phyloP scores from a whole-genome alignment of 2,113 vertebrate genomes.

The Ahaetulla prasina region DNA sequence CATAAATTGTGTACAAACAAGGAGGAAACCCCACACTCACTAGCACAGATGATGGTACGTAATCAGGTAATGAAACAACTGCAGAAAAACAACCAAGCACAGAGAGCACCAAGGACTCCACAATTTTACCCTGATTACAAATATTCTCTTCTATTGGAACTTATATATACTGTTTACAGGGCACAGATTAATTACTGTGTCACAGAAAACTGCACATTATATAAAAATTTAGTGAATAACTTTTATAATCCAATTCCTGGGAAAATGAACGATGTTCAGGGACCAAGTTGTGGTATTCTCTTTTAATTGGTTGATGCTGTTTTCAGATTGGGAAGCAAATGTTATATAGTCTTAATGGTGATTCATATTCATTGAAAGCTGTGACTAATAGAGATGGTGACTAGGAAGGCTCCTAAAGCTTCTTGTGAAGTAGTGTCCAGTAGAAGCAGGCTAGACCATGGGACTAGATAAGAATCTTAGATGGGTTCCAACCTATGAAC shows the following conservation, averaged over 20 bases:
- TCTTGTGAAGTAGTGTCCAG: neutral
- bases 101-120: neutral
- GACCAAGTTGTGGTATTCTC: neutral
- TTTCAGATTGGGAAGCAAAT: neutral
- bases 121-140: neutral
- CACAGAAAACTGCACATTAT: neutral
- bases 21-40: neutral
- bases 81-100: neutral
- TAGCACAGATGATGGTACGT: neutral
- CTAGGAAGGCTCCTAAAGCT: neutral
- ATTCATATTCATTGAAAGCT: constrained; percentile 2
- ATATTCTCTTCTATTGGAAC: neutral
- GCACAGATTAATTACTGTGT: neutral
- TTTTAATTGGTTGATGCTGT: neutral
- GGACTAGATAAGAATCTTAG: neutral
- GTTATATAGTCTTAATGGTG: neutral
- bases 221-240: neutral
- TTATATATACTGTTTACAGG: neutral
- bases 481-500: neutral
- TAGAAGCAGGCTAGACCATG: neutral
- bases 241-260: neutral
- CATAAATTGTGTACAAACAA: neutral
- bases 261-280: neutral
- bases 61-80: neutral
- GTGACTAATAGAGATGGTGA: neutral